Evolutionary conservation across 1,140 invertebrate species (phyloP), one percentile per base, ranked within the genome.

Genomic region (Rhagoletis zephyria): DNA sequence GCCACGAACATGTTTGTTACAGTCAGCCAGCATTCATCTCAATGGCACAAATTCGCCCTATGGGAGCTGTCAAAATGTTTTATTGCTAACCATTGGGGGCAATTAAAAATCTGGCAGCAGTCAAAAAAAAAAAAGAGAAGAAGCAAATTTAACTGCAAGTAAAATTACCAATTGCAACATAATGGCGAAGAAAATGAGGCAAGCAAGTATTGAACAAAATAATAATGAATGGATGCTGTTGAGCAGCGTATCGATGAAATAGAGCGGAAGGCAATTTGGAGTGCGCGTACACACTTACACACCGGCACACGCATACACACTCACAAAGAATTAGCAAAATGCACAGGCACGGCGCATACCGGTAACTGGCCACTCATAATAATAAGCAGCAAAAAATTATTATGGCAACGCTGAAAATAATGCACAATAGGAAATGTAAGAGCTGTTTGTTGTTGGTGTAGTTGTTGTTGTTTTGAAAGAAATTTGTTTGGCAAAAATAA

Each of bases 161-260:
- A 74, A 45, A 74, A 74, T 74, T 74, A 74, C 67, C 16, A 74
- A 74, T 74, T 45, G 67, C 67, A 74, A 48, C 67, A 74, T 74
- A 74, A 74, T 74, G 12, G 67, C 42, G 42, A 42, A 14, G 42
- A 30, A 74, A 74, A 74, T 74, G 67, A 74, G 14, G 40, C 67
- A 7, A 48, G 65, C 65, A 45, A 14, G 40, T 12, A 48, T 4
- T 74, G 67, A n/a, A 30, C 30, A 30, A 74, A 74, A 48, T 42
- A 45, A 74, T 74, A 16, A 10, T 74, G 67, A 74, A 74, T 74
- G 67, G 45, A 40, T 42, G 42, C 10, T 30, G 30, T 30, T 74
- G 42, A 74, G 67, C 67, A 74, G 67, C 42, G 67, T 74, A 74
- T 74, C 67, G 67, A 74, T 74, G 67, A 74, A 74, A 74, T 74